Percentiles rank a stretch among this genome's conserved stretches.
Conservation (phyloP, 2,797 vertebrate genomes). For the Galagoides demidoff region DNA sequence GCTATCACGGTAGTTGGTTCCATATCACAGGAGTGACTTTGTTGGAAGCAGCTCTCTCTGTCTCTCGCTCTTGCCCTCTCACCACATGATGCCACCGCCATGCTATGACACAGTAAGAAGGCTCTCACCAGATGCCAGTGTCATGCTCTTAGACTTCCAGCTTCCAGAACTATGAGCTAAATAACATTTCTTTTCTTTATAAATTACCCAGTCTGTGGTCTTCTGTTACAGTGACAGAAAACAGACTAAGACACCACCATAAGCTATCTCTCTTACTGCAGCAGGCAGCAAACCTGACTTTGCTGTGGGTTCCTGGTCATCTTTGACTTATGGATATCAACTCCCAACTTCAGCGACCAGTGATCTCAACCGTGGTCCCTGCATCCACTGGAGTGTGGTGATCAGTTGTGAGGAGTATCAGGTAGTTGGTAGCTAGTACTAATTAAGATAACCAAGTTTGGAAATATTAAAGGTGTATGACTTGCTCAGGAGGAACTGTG, state of each 20-base stretch:
- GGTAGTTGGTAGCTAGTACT: not conserved
- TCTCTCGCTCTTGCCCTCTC: not conserved
- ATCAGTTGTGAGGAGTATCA: not conserved
- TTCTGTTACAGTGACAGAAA: not conserved
- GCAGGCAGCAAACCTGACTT: not conserved
- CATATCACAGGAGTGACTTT: not conserved
- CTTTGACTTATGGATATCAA: not conserved
- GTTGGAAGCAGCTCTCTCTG: not conserved
- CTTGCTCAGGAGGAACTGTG: not conserved
- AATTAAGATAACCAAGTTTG: not conserved
- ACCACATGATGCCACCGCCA: not conserved
- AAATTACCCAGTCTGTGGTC: not conserved
- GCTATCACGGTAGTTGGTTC: not conserved
- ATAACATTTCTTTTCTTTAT: not conserved
- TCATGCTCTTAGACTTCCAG: not conserved
- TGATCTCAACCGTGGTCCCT: not conserved
- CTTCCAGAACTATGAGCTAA: not conserved
- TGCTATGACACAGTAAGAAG: not conserved
- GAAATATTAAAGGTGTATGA: not conserved
- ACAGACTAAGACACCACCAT: not conserved
- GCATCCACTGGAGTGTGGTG: too few species aligned
- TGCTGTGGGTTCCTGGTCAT: not conserved
- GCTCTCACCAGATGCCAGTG: not conserved
- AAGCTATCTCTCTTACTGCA: not conserved
- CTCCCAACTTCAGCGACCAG: not conserved